Evolutionary conservation across 2,113 vertebrate genomes (phyloP), one percentile per base, ranked within the genome.

Genomic region (Sardina pilchardus): DNA sequence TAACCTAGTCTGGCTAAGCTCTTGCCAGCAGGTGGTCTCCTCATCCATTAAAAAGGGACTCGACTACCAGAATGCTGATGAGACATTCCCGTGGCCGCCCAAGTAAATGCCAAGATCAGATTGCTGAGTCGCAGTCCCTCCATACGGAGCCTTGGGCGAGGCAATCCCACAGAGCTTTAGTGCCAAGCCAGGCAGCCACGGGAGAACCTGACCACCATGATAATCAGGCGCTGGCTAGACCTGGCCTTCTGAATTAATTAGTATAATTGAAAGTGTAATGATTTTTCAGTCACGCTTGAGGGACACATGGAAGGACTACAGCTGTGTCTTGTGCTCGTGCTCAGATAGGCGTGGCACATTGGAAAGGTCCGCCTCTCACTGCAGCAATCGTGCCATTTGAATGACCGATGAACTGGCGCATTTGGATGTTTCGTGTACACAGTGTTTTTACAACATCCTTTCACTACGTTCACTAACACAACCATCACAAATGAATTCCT

Each of bases 101-200:
- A 96, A 96, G 90, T 94, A 95, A 90, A 96, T 96, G 96, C 95
- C 95, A 94, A 95, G 95, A 95, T 90, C 96, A 96, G 87, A 95
- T 96, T 91, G 91, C 94, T 45, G 94, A 96, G 30, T 96, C 96
- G 71, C 88, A 96, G 94, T 94, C 94, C 48, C 93, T 95, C 87
- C 96, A 97, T 87, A 14, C 34, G 88, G 81, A 50, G 85, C 47
- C 85, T 81, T 83, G 85, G 47, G 82, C 88, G 88, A 94, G 95
- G 2, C 91, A 93, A 39, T 96, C 95, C 94, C 94, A 94, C 93
- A 96, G 84, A 94, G 36, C 50, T 81, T 94, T 95, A 90, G 96
- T 96, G 16, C 95, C 97, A 59, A 96, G 94, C 91, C 93, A 95
- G 95, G 94, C 67, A 92, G 95, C 94, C 67, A 92, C 30, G 16